Evolutionary conservation across 2,113 vertebrate genomes (phyloP), one percentile per base, ranked within the genome.

Genomic region (Bujurquina vittata): DNA sequence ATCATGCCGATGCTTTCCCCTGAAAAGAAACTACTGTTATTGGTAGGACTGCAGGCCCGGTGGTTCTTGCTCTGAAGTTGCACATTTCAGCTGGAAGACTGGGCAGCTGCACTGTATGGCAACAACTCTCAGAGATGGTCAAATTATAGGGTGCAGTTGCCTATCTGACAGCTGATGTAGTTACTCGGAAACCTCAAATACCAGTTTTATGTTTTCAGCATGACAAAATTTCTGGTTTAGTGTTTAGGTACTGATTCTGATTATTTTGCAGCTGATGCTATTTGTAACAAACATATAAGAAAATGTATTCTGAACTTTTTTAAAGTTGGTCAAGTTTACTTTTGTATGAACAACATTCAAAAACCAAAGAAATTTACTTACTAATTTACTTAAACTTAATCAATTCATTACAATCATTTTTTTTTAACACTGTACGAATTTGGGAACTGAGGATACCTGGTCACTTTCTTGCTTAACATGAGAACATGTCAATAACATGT

Each of bases 1-100:
- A 89, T 82, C n/a, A 62, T 89, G 82, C 77, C 85, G 73, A 57
- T 63, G 83, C 79, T 80, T 84, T 79, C 75, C 63, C 77, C 37
- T 77, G 77, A 91, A 84, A 81, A 55, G 75, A 82, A 88, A 46
- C 65, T 84, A 75, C 80, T 88, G 84, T 90, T 84, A 84, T 84
- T 43, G 37, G 40, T 37, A 54, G 59, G 82, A 84, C 67, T 72
- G 83, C 88, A 83, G 76, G 62, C 79, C 55, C 60, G 31, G 81
- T 80, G 81, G 4, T 87, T 86, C 88, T 87, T 67, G 23, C 4
- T 85, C 58, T 89, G 78, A 86, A 77, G 83, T 78, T 87, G 86
- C 82, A 86, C 87, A 56, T 85, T 52, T 84, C 65, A 79, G 83
- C 85, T 29, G 60, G 74, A 81, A 62, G 61, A 84, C 11, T 46